Percentiles rank a stretch among this genome's conserved stretches.
Evolutionary conservation across 2,797 vertebrate genomes (phyloP).

Genomic region (Gambelia wislizenii): DNA sequence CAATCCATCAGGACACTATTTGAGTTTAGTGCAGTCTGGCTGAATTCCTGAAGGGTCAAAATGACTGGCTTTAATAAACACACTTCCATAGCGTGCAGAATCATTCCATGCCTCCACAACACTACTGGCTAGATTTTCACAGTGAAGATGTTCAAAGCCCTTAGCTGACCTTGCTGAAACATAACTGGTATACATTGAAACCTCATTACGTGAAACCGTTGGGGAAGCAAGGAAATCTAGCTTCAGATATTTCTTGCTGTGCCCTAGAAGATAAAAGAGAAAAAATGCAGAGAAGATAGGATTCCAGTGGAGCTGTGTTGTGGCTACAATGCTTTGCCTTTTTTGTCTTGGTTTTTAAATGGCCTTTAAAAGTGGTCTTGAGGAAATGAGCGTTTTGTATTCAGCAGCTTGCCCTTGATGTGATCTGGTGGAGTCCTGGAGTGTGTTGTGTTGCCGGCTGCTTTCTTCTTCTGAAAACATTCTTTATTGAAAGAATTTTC

Average conservation of each 20-base stretch:
- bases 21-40: constrained; percentile 21
- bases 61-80: constrained; percentile 35
- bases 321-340: constrained; percentile 10
- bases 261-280: constrained; percentile 15
- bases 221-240: constrained; percentile 42
- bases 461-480: constrained; percentile 55
- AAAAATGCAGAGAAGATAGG: constrained; percentile 9
- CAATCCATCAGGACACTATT: neutral
- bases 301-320: constrained; percentile 4
- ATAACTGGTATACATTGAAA: neutral
- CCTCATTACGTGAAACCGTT: constrained; percentile 35
- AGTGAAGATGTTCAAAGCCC: neutral
- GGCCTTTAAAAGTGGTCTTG: neutral
- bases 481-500: constrained; percentile 34
- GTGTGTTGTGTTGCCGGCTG: constrained; percentile 40
- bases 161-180: constrained; percentile 8
- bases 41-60: constrained; percentile 20
- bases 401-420: neutral
- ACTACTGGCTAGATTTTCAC: constrained; percentile 11
- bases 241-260: constrained; percentile 10
- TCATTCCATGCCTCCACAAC: neutral
- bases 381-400: constrained; percentile 1
- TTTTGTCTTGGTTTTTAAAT: neutral
- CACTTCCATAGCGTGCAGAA: constrained; percentile 28
- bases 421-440: neutral